Conservation (phyloP, 2,888 invertebrate species). For the Nemapogon koenigi region DNA sequence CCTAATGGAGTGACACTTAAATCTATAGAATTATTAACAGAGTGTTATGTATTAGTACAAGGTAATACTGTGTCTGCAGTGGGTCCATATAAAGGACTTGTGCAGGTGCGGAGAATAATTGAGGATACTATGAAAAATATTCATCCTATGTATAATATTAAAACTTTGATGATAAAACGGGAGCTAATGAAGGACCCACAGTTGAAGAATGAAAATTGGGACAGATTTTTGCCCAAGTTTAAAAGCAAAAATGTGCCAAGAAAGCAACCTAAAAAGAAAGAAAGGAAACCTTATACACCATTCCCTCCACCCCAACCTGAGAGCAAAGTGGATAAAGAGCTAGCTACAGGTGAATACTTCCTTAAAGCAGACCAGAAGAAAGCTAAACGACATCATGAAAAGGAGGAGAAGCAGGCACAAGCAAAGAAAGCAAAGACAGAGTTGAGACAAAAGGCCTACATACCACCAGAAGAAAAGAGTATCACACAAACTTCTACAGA, state of each 20-base stretch:
- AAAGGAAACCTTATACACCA: slow-evolving; percentile 91
- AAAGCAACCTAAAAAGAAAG: slow-evolving; percentile 87
- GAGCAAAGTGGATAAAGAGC: slow-evolving; percentile 91
- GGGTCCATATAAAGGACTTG: slow-evolving; percentile 93
- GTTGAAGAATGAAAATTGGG: slow-evolving; percentile 94
- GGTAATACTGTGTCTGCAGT: slow-evolving; percentile 96
- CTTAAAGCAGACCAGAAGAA: slow-evolving; percentile 83
- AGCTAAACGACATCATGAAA: slow-evolving; percentile 74
- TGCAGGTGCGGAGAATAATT: slow-evolving; percentile 87
- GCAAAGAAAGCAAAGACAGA: slow-evolving; percentile 77
- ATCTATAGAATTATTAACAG: slow-evolving; percentile 93
- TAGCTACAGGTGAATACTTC: slow-evolving; percentile 98
- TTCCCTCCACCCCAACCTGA: slow-evolving; percentile 95
- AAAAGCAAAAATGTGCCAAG: slow-evolving; percentile 87
- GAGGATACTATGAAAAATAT: slow-evolving; percentile 98
- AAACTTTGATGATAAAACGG: slow-evolving; percentile 95
- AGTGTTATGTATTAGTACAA: slow-evolving; percentile 96
- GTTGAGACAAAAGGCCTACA: slow-evolving; percentile 78
- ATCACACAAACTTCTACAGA: slow-evolving; percentile 25
- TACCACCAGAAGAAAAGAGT: slow-evolving; percentile 76
- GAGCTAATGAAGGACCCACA: slow-evolving; percentile 94
- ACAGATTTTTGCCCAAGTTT: slow-evolving; percentile 94
- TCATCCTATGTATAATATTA: slow-evolving; percentile 98
- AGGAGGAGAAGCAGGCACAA: slow-evolving; percentile 78
- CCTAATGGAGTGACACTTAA: slow-evolving; percentile 98